A percentile compares a stretch with the other conserved stretches of the same genome.
Evolutionary conservation across 2,113 vertebrate species (phyloP).

Genomic region (Brienomyrus longianalis): DNA sequence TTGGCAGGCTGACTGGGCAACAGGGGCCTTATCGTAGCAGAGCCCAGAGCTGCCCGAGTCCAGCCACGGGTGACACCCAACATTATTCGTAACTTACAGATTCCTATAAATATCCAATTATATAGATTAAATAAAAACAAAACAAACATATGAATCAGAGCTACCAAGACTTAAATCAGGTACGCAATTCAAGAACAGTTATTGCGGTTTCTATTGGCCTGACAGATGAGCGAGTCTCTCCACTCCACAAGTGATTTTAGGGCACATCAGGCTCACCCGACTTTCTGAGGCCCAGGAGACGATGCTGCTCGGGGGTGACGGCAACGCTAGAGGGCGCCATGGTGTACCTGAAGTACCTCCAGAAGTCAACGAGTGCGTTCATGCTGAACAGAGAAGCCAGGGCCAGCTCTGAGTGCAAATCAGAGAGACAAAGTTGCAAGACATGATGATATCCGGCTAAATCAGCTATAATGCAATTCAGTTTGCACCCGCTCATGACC

Average conservation of each 20-base stretch:
- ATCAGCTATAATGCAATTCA: background rate
- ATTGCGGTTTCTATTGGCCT: background rate
- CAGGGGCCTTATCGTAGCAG: background rate
- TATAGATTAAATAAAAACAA: background rate
- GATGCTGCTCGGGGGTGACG: slow-evolving; percentile 73
- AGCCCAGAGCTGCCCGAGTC: no score
- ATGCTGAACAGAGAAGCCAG: slow-evolving; percentile 82
- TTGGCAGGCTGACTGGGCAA: background rate
- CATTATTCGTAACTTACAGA: no score
- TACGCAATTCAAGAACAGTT: background rate
- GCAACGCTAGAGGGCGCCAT: slow-evolving; percentile 72
- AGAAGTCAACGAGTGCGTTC: slow-evolving; percentile 90
- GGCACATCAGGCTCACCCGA: slow-evolving; percentile 46
- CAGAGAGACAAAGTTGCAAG: background rate
- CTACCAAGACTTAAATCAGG: background rate
- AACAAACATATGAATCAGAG: background rate
- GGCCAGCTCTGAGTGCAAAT: slow-evolving; percentile 61
- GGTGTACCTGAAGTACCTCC: slow-evolving; percentile 90
- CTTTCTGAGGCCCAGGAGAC: slow-evolving; percentile 71
- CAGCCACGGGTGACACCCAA: no score
- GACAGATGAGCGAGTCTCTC: background rate
- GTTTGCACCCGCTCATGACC: background rate
- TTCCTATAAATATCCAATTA: background rate
- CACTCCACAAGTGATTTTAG: no score
- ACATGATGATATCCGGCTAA: background rate